phyloP scores from a whole-genome alignment of 2,113 vertebrate species.

The Rattus rattus region DNA sequence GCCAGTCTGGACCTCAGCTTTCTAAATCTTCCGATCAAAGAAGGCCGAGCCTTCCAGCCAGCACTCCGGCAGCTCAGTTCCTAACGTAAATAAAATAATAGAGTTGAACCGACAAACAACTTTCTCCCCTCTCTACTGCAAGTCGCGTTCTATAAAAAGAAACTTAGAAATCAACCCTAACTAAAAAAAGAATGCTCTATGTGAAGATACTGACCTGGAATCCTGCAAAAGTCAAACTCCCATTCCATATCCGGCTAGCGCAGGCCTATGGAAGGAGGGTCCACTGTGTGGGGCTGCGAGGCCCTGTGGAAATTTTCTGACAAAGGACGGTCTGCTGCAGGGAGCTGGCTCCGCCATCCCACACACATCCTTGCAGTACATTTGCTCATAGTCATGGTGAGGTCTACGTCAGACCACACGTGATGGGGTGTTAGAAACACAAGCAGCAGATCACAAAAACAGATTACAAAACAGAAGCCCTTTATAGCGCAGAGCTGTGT shows the following conservation, averaged over 20 bases:
- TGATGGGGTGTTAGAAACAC: slow-evolving; percentile 83
- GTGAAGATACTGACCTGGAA: slow-evolving; percentile 78
- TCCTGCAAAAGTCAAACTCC: slow-evolving; percentile 57
- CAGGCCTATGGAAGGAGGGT: background rate
- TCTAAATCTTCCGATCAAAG: background rate
- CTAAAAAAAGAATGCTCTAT: slow-evolving; percentile 75
- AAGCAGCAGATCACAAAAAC: slow-evolving; percentile 83
- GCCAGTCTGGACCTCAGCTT: slow-evolving; percentile 9
- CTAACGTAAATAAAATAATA: background rate
- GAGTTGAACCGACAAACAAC: background rate
- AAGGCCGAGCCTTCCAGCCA: background rate
- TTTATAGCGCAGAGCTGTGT: slow-evolving; percentile 77
- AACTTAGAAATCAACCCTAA: slow-evolving; percentile 74
- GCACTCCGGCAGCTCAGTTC: background rate
- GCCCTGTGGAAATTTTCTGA: slow-evolving; percentile 56
- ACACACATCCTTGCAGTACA: slow-evolving; percentile 67
- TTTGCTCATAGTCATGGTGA: slow-evolving; percentile 79
- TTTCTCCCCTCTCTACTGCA: slow-evolving; percentile 38
- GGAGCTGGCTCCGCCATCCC: slow-evolving; percentile 65
- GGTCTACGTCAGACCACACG: slow-evolving; percentile 83
- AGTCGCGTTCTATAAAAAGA: slow-evolving; percentile 76
- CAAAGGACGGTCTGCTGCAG: slow-evolving; percentile 67
- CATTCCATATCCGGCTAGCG: slow-evolving; percentile 43
- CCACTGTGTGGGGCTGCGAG: background rate
- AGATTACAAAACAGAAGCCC: slow-evolving; percentile 85